Conservation (phyloP, 2,797 vertebrate species). For the Chanos chanos region DNA sequence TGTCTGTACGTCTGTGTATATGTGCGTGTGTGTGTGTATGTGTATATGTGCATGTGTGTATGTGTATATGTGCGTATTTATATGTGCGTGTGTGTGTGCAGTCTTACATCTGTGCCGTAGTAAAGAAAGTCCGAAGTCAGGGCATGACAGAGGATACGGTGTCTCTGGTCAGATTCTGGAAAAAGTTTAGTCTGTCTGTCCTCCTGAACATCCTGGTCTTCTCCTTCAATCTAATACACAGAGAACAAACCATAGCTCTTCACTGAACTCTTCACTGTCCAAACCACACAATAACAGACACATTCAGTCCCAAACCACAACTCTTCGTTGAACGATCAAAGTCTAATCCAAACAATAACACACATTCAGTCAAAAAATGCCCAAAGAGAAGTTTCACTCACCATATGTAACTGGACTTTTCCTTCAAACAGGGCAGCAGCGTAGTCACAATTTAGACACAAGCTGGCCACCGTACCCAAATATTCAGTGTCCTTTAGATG, state of each 20-base stretch:
- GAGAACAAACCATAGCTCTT: neutral
- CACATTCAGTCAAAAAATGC: neutral
- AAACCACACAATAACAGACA: slow-evolving; percentile 4
- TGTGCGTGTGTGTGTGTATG: neutral
- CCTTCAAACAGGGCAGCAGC: slow-evolving; percentile 93
- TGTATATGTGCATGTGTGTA: neutral
- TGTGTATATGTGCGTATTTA: neutral
- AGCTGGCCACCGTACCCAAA: slow-evolving; percentile 86
- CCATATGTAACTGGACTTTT: slow-evolving; percentile 94
- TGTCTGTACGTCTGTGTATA: slow-evolving; percentile 81
- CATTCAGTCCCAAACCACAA: neutral
- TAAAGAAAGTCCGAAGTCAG: slow-evolving; percentile 91
- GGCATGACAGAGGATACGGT: slow-evolving; percentile 85
- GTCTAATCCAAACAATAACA: neutral
- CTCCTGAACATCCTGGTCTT: slow-evolving; percentile 76
- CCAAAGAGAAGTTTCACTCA: slow-evolving; percentile 59
- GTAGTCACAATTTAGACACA: slow-evolving; percentile 90
- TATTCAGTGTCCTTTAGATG: slow-evolving; percentile 93
- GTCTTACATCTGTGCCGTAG: slow-evolving; percentile 89
- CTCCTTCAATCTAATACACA: slow-evolving; percentile 84
- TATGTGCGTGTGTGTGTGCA: neutral
- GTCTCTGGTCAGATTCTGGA: slow-evolving; percentile 82
- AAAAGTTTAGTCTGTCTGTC: slow-evolving; percentile 92
- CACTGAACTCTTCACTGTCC: too few relatives aligned
- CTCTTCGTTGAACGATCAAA: too few relatives aligned